phyloP scores from a whole-genome alignment of 2,113 vertebrate species.

The Tenebrosternarchus preto region DNA sequence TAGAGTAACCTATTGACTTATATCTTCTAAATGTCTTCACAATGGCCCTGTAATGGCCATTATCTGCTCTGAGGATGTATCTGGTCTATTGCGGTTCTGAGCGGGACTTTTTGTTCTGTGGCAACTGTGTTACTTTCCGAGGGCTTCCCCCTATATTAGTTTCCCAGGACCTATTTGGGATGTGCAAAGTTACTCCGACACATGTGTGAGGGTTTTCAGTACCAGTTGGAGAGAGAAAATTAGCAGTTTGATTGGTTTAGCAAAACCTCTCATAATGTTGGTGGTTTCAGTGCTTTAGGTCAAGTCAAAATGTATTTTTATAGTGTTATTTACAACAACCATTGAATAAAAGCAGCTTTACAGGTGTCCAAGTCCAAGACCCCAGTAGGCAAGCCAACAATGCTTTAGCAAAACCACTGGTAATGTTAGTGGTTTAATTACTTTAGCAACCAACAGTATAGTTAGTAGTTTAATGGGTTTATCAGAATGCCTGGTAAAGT shows the following conservation, averaged over 20 bases:
- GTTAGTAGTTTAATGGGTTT: no score
- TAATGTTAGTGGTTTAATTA: no score
- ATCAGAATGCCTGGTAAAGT: no score
- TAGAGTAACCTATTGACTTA: constrained; percentile 38
- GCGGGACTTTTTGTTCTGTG: constrained; percentile 39
- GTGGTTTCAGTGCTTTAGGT: constrained; percentile 4
- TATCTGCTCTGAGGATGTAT: constrained; percentile 28
- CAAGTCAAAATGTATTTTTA: no score
- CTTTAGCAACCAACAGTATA: no score
- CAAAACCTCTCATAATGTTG: constrained; percentile 40
- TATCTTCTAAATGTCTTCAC: constrained; percentile 38
- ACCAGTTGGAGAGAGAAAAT: constrained; percentile 10
- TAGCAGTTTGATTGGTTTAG: constrained; percentile 27
- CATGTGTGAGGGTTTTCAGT: background rate
- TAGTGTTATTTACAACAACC: no score
- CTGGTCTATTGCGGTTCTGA: constrained; percentile 19
- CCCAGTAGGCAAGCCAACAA: no score
- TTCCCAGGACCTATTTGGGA: constrained; percentile 44
- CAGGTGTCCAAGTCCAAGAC: no score
- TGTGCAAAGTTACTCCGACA: constrained; percentile 46
- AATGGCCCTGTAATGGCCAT: constrained; percentile 32
- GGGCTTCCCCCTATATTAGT: constrained; percentile 54
- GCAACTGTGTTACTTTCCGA: constrained; percentile 46
- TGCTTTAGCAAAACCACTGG: no score
- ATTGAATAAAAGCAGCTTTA: no score